Evolutionary conservation across 2,113 vertebrate genomes (phyloP).

Genomic region (Taxidea taxus): DNA sequence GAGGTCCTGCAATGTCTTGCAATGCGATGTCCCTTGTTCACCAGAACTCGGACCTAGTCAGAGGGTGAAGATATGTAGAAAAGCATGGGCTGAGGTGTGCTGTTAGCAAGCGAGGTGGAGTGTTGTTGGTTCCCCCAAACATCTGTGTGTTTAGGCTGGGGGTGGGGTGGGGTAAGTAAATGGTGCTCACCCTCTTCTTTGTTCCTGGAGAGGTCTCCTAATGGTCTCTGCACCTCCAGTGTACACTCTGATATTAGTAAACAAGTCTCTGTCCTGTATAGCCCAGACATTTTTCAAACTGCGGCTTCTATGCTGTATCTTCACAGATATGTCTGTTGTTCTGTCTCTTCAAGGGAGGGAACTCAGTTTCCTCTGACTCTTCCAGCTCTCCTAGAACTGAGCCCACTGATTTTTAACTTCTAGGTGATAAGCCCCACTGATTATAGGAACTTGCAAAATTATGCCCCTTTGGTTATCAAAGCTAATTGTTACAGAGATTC

Average conservation of each 20-base stretch:
- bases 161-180: background rate
- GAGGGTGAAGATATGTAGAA: background rate
- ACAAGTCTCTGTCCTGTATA: too few relatives aligned
- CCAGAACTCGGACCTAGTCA: background rate
- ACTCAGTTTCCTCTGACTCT: background rate
- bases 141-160: background rate
- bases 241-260: too few relatives aligned
- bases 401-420: background rate
- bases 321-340: background rate
- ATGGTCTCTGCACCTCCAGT: too few relatives aligned
- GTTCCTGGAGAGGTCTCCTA: background rate
- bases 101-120: background rate
- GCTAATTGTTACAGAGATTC: background rate
- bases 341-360: background rate
- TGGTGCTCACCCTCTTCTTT: background rate
- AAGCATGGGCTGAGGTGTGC: background rate
- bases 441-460: background rate
- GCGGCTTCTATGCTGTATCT: background rate
- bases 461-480: background rate
- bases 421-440: background rate
- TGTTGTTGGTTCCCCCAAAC: background rate
- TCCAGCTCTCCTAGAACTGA: background rate
- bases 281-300: too few relatives aligned
- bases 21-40: background rate
- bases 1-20: background rate